Base-by-base conservation (phyloP, 2,888 invertebrate genomes). In the Drosophila incognita region DNA sequence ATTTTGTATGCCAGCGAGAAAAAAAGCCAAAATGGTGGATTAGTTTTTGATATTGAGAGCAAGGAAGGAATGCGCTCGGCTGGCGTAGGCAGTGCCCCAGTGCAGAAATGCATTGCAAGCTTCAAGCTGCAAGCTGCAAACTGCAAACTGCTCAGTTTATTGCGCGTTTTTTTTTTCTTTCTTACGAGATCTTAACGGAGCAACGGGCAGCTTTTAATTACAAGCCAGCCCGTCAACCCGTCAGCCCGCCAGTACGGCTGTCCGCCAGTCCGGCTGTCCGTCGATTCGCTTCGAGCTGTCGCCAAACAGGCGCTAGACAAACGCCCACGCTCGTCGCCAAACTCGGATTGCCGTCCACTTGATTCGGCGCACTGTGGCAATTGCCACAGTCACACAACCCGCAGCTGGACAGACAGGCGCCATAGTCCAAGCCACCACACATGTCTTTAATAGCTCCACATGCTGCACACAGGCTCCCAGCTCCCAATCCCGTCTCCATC, bases 281-380 rank as follows among this genome's bases (percentile, higher is more conserved):
- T 73, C 73, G 67, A 79, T 68, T 46, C 72, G 86, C 82, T 74
- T 48, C 59, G 53, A 72, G 83, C 73, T 74, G 87, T 85, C 86
- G 87, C 86, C 87, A 79, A 75, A 58, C 73, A 83, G 87, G 87
- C 82, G 89, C 85, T 81, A 85, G 85, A 82, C 90, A 57, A 77
- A 83, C 87, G 65, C 90, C 90, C 83, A 90, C 89, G 84, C 88
- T 64, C 60, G 72, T 33, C 65, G 63, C 46, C 52, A 64, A 46
- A 13, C 46, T 24, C 24, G 46, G 54, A 54, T 36, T 54, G 35
- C 60, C 69, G 61, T 69, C 82, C 85, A 87, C 82, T 87, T 81
- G 82, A 78, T 75, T 48, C 42, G 46, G 46, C 46, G 46, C 46
- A 46, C 46, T 46, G 46, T 46, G 46, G 61, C 56, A 57, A 61